These are phyloP conservation scores for Poliocrania exsul DNA, from an alignment of 2,797 vertebrate genomes.

Conservation along the genomic window DNA sequence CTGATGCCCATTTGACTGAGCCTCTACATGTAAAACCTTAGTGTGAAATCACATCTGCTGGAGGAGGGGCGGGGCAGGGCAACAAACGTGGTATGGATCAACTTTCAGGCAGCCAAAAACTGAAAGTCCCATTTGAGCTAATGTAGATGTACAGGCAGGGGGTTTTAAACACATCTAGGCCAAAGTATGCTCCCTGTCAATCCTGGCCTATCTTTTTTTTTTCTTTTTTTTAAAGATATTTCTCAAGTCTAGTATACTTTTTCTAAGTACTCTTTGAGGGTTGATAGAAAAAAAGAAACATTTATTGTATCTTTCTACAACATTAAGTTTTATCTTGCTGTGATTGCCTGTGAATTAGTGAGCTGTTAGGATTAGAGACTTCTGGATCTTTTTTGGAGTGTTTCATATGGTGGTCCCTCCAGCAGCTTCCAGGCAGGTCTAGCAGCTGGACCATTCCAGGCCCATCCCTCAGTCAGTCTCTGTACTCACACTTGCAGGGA, in stretches of 20 bases:
- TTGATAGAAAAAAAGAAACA: background rate
- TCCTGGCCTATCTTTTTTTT: background rate
- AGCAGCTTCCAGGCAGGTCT: background rate
- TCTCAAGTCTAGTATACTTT: background rate
- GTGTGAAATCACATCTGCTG: slow-evolving; percentile 37
- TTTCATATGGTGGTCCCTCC: background rate
- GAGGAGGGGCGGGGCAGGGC: background rate
- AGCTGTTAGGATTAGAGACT: background rate
- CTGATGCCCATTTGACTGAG: background rate
- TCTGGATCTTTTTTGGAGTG: background rate
- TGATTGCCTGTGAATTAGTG: background rate
- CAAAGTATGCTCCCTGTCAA: background rate
- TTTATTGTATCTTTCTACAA: background rate
- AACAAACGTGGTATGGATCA: background rate
- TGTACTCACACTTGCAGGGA: background rate
- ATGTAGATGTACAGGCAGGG: background rate
- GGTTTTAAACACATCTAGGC: background rate
- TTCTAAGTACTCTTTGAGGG: background rate
- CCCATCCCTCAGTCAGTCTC: background rate
- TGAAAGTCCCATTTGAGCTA: background rate
- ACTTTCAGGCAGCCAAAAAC: background rate
- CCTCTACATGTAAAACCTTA: background rate
- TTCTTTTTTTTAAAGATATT: background rate
- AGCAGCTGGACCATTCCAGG: background rate
- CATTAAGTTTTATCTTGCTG: background rate